A percentile compares a stretch with the other conserved stretches of the same genome.
Evolutionary conservation across 64 coral and sea anemone species (phyloP).

Genomic region (Montipora efflorescens): DNA sequence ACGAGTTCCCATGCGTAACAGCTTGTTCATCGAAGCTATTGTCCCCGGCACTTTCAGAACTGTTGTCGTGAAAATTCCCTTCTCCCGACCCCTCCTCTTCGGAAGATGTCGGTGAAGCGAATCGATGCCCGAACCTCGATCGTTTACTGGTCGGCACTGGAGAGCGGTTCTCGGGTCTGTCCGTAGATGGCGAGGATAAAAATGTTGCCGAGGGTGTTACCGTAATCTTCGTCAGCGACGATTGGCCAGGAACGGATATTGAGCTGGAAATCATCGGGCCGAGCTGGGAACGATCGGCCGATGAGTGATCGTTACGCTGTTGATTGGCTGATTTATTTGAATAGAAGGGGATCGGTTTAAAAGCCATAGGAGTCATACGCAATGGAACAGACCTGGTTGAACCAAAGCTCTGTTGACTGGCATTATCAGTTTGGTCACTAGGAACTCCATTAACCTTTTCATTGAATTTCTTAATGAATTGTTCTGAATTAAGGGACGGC

Average conservation of each 20-base stretch:
- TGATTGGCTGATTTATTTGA: slow-evolving; percentile 12
- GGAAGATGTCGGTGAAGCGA: background rate
- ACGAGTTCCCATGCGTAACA: background rate
- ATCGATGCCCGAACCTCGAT: background rate
- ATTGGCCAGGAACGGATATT: slow-evolving; percentile 40
- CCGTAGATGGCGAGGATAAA: background rate
- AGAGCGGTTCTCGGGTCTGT: slow-evolving; percentile 27
- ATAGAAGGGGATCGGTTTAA: slow-evolving; percentile 24
- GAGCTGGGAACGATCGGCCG: background rate
- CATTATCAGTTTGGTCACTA: slow-evolving; percentile 1
- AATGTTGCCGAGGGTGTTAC: slow-evolving; percentile 18
- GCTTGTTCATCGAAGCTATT: background rate
- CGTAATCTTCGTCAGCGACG: slow-evolving; percentile 29
- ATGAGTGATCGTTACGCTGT: background rate
- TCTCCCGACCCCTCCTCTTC: background rate
- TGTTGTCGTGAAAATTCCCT: background rate
- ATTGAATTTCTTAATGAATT: background rate
- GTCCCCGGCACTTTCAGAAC: background rate
- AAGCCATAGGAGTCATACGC: background rate
- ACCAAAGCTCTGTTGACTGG: background rate
- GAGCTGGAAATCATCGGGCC: slow-evolving; percentile 9
- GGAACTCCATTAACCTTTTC: background rate
- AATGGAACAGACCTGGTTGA: background rate
- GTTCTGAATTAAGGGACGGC: background rate
- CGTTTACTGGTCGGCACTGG: slow-evolving; percentile 56